Evolutionary conservation across 2,797 vertebrate species (phyloP), one percentile per base, ranked within the genome.

Genomic region (Distichodus sexfasciatus): DNA sequence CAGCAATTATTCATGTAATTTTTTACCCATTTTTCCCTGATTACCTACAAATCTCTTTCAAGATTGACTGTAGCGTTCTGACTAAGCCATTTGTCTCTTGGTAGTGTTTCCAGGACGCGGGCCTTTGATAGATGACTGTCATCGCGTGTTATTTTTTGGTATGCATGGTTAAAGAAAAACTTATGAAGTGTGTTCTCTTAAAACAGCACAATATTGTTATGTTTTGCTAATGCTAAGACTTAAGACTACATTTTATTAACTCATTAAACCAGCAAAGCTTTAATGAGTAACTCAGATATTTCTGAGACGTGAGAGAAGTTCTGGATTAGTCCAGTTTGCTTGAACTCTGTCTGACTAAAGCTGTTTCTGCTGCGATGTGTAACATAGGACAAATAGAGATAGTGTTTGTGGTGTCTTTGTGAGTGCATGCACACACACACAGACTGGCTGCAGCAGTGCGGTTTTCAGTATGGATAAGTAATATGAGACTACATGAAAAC

Each of bases 1-100:
- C 26, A 69, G 69, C 72, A 73, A 80, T 78, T 80, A 80, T 76
- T 78, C 72, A 79, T 72, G 78, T 61, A 46, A 69, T 76, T 74
- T 76, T 74, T 68, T 62, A 33, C 60, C 65, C 54, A 44, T 72
- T 74, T 69, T 71, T 72, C 69, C 36, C 71, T 74, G 74, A 79
- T 79, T 76, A 79, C 69, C 74, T 65, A 67, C 73, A 73, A 79
- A 79, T 74, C 71, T 65, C 65, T 66, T 73, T 74, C 61, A 75
- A 70, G 44, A 74, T 67, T 76, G 72, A 76, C 60, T 69, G 58
- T 58, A 75, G 72, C 48, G 72, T 66, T 67, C 60, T 55, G 36
- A 62, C 54, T 50, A 61, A 74, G 35, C 62, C 63, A 76, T 68
- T 79, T 76, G 55, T 72, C 74, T 70, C 70, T 50, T 29, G 69